Conservation (phyloP, 2,113 vertebrate species). For the Tragelaphus strepsiceros region DNA sequence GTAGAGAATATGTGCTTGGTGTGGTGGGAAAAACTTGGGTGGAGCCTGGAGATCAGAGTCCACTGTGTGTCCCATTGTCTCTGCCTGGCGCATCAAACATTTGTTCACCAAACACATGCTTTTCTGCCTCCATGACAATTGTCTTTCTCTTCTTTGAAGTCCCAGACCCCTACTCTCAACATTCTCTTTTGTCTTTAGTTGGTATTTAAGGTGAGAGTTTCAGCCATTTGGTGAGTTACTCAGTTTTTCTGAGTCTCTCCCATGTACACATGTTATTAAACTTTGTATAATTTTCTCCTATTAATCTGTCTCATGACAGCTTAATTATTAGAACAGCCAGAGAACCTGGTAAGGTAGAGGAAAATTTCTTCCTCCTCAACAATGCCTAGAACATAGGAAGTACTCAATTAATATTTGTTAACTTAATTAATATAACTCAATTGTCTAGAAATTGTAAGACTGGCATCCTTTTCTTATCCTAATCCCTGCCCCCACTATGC, state of each 20-base stretch:
- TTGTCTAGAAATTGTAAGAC: not conserved
- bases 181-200: not conserved
- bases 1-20: not conserved
- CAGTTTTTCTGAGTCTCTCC: not conserved
- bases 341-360: not conserved
- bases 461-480: not conserved
- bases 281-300: not conserved
- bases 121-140: not conserved
- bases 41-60: not conserved
- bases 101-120: not conserved
- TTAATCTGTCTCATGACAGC: not conserved
- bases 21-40: not conserved
- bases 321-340: not conserved
- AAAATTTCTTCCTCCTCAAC: not conserved
- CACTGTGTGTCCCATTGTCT: not conserved
- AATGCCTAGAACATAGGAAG: not conserved
- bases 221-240: not conserved
- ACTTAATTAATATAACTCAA: not conserved
- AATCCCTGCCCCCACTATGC: not conserved
- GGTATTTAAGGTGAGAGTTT: not conserved
- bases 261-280: not conserved
- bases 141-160: not conserved
- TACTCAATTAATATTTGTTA: not conserved
- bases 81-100: no score
- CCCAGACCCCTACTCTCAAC: not conserved